Percentiles rank a stretch among this genome's conserved stretches.
These are phyloP conservation scores for Gadus macrocephalus DNA, from an alignment of 2,113 vertebrate genomes.

Conservation along the genomic window DNA sequence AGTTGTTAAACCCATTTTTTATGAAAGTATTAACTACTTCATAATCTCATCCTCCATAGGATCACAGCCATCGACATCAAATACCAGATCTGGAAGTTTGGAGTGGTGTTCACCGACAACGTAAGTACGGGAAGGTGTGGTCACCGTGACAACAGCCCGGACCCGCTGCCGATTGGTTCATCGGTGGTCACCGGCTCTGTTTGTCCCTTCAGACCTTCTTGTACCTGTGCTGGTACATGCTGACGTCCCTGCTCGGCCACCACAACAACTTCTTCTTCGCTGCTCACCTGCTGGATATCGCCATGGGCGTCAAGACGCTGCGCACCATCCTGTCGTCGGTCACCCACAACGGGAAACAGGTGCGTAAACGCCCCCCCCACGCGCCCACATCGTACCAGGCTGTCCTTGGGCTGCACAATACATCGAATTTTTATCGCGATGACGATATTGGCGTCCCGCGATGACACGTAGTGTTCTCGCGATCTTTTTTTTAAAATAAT, in stretches of 20 bases:
- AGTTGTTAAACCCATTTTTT: neutral
- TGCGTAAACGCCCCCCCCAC: constrained; percentile 34
- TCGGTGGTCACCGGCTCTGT: neutral
- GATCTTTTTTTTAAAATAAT: too few species aligned
- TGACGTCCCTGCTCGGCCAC: constrained; percentile 89
- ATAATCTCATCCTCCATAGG: constrained; percentile 60
- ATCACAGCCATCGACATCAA: constrained; percentile 87
- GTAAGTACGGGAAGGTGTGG: constrained; percentile 66
- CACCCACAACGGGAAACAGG: constrained; percentile 95
- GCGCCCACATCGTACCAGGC: neutral
- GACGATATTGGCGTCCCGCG: too few species aligned
- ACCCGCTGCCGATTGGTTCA: neutral
- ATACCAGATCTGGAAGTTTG: constrained; percentile 94
- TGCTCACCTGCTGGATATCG: constrained; percentile 86
- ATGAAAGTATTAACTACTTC: neutral
- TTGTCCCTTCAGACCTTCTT: constrained; percentile 55
- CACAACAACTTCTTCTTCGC: constrained; percentile 96
- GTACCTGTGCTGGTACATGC: constrained; percentile 87
- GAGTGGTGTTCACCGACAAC: constrained; percentile 90
- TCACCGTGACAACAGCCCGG: neutral
- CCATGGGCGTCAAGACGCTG: constrained; percentile 91
- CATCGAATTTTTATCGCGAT: too few species aligned
- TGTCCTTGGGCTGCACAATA: too few species aligned
- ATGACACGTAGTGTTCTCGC: too few species aligned
- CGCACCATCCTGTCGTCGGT: constrained; percentile 91